Evolutionary conservation across 2,113 vertebrate species (phyloP), one percentile per base, ranked within the genome.

Genomic region (Fulmarus glacialis): DNA sequence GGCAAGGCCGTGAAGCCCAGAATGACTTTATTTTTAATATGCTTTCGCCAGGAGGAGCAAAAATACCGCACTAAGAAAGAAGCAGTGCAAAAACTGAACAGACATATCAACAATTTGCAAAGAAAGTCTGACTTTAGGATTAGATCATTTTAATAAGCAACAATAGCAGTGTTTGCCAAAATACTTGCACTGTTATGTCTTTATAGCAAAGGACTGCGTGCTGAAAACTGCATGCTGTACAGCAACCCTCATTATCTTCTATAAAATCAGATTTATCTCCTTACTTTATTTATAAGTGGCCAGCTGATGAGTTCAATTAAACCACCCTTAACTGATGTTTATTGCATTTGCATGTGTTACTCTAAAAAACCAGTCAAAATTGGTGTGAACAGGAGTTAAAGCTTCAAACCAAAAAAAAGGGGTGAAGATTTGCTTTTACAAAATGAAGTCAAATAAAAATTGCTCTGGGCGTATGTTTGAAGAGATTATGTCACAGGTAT

Each of bases 61-160:
- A 84, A 82, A 72, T 15, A 50, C 2, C 0, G 0, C 32, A 6
- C 9, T 12, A 64, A 55, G 53, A 86, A 59, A 79, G 34, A 47
- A 80, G 24, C 9, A 68, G 26, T 80, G 53, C 2, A 22, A 60
- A 79, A 80, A 40, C 21, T 40, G 60, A 83, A 62, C 34, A 47
- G 68, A 52, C 6, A 80, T 38, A 12, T 4, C 40, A 64, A 27
- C 8, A 7, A 4, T 48, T 52, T 68, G 30, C 71, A 92, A 86
- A 95, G 32, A 48, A 79, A 15, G 21, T 60, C 55, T 80, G 27
- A 36, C 58, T 83, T 77, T 11, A 59, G 56, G 29, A 86, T 85
- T 93, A 89, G 75, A 66, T 93, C 23, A 89, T 86, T 93, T 90
- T 77, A 56, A 79, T 60, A 92, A 68, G 36, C 23, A 82, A 52